Evolutionary conservation across 2,113 vertebrate genomes (phyloP), one percentile per base, ranked within the genome.

Genomic region (Trinectes maculatus): DNA sequence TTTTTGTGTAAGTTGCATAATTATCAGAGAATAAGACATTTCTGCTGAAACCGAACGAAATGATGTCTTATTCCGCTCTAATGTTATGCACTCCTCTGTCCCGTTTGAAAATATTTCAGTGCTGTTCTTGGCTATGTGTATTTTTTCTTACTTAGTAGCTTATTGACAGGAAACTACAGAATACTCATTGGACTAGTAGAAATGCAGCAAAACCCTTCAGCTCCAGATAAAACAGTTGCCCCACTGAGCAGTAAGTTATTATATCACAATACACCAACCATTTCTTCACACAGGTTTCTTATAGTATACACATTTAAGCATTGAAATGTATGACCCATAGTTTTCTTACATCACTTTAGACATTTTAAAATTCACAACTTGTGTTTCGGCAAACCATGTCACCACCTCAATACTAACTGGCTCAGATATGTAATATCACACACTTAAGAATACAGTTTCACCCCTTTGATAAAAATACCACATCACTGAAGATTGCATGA

Each of bases 201-300:
- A 52, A 46, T 59, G 71, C 83, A 76, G 79, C 49, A 63, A 28
- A 39, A 53, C 49, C 11, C 60, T 70, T 48, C 40, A 26, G 65
- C 70, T 68, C 69, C 64, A 73, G 63, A 66, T 22, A 63, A 67
- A 59, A 79, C 61, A 34, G 43, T 18, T 63, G 68, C 66, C 33
- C 67, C 56, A 7, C 31, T 28, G 68, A 69, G 66, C 62, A 52
- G 54, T 26, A 74, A 70, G 68, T 88, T 81, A 74, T 80, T 65
- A 86, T 79, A 77, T 74, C 80, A 88, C 88, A 83, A 87, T 43
- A 89, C 85, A 79, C 68, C 54, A n/a, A 83, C 73, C 64, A 83
- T 80, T 82, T 84, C n/a, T 73, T 79, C 71, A 84, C 88, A 77
- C 76, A 88, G 75, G 42, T 81, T 73, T 68, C 80, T 70, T 64